Evolutionary conservation across 2,888 invertebrate species (phyloP), one percentile per base, ranked within the genome.

Genomic region (Bedellia somnulentella): DNA sequence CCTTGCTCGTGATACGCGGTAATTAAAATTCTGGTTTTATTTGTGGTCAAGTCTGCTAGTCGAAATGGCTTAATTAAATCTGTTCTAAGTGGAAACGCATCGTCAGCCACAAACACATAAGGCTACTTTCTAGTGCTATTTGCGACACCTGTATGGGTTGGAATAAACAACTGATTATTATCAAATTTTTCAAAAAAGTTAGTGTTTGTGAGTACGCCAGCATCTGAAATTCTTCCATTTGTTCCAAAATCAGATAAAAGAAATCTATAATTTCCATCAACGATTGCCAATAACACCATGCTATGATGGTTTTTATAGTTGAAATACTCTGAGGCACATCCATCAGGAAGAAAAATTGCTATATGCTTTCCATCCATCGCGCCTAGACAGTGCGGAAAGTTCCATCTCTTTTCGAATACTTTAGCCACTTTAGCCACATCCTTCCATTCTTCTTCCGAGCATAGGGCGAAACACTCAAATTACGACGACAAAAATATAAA

Each of bases 181-280:
- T 28, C 25, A 29, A 43, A 34, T 36, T 38, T 38, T 24, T 43
- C 33, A 34, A 42, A 43, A 40, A 45, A 43, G 18, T 36, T 5
- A 15, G 44, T 43, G 35, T 43, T 41, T 18, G 40, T 40, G 33
- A 42, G 45, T 34, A 46, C 24, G 40, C 44, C 45, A 39, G 42
- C 36, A 37, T 46, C 43, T 14, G 44, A 43, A 13, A 39, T 41
- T 30, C 34, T 25, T 11, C 44, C 42, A 35, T n/a, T n/a, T n/a
- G 42, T 40, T 26, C 43, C 43, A 40, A 18, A 37, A 34, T 43
- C 40, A 33, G 35, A 41, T 26, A 41, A 43, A 11, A 42, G 32
- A 39, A 43, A 41, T 29, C 40, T 42, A 24, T 42, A 43, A 34
- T 44, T 24, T 17, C 28, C 41, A 37, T 45, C 41, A 9, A 27